Percentiles rank a stretch among this genome's conserved stretches.
These are phyloP conservation scores for Pandion haliaetus DNA, from an alignment of 2,113 vertebrate species.

Conservation along the genomic window DNA sequence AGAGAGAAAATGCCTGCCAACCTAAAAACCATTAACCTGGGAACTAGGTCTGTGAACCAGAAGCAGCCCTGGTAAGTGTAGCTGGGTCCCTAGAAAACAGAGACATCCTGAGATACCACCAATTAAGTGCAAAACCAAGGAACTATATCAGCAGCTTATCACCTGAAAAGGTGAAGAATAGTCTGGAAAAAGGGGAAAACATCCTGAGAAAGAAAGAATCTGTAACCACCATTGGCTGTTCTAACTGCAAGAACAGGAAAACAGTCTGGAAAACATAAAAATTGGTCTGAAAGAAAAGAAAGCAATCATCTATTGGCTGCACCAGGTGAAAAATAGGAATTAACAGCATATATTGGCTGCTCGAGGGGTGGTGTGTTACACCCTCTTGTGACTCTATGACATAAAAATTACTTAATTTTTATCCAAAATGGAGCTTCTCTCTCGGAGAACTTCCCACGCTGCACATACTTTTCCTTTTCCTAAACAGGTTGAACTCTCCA, in stretches of 20 bases:
- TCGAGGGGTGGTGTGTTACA: rapidly evolving
- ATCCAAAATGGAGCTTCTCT: neutral
- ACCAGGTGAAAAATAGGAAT: neutral
- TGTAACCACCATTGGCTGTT: neutral
- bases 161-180: neutral
- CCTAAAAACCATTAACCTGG: neutral
- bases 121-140: neutral
- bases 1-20: neutral
- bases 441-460: neutral
- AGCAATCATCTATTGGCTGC: neutral
- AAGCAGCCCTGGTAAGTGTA: neutral
- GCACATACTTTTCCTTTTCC: neutral
- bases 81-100: neutral
- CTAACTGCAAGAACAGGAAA: neutral
- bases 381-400: neutral
- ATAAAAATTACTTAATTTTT: neutral
- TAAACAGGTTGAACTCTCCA: neutral
- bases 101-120: neutral
- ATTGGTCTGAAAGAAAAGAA: neutral
- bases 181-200: neutral
- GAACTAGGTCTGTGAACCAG: neutral
- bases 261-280: neutral
- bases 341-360: neutral
- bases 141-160: neutral
- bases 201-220: neutral